Conservation (phyloP, 2,113 vertebrate species). For the Erythrocercus mccallii region DNA sequence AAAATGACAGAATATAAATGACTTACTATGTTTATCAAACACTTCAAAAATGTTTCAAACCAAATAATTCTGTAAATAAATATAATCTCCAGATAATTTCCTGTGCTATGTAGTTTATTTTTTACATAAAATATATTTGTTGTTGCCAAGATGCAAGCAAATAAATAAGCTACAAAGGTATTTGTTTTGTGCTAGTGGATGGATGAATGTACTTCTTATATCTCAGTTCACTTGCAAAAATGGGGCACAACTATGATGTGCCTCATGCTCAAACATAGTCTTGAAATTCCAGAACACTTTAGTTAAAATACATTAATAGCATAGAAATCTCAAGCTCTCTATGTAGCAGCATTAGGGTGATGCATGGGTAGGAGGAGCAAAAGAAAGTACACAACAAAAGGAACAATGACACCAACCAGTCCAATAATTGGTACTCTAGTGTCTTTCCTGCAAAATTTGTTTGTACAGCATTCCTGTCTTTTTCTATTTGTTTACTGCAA, state of each 20-base stretch:
- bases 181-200: not conserved
- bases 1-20: not conserved
- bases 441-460: not conserved
- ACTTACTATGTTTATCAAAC: not conserved
- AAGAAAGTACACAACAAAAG: not conserved
- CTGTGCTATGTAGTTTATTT: not conserved
- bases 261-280: not conserved
- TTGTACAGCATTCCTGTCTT: not conserved
- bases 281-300: not conserved
- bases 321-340: not conserved
- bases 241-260: not conserved
- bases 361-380: not conserved
- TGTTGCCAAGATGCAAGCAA: not conserved
- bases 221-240: not conserved
- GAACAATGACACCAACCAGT: not conserved
- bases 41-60: not conserved
- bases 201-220: not conserved
- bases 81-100: slow-evolving; percentile 6
- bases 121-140: not conserved
- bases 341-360: not conserved
- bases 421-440: not conserved
- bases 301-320: not conserved
- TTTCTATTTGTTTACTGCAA: not conserved
- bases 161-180: not conserved
- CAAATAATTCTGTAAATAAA: slow-evolving; percentile 5